phyloP scores from a whole-genome alignment of 2,797 vertebrate species.

The Chanos chanos region DNA sequence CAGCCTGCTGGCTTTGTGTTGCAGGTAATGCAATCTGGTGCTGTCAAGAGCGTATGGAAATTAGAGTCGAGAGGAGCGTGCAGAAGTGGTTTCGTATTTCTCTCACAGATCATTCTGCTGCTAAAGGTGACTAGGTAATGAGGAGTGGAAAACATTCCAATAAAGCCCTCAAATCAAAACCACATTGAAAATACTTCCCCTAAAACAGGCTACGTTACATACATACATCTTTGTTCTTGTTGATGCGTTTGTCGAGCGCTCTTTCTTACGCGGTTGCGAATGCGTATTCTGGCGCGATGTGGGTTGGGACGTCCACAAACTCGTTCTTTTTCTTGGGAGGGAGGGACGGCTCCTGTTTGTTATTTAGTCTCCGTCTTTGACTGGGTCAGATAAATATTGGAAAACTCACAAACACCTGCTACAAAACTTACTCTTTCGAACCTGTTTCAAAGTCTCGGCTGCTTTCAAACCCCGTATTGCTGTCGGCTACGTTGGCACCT shows the following conservation, averaged over 20 bases:
- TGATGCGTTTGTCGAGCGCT: slow-evolving; percentile 16
- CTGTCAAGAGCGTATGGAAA: slow-evolving; percentile 64
- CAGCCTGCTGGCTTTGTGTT: slow-evolving; percentile 35
- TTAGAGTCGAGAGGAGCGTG: slow-evolving; percentile 58
- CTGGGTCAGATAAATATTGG: too few species aligned
- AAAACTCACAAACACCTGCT: too few species aligned
- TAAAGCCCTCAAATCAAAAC: slow-evolving; percentile 26
- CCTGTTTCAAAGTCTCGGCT: too few species aligned
- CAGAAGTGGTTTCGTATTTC: slow-evolving; percentile 63
- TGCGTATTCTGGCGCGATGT: too few species aligned
- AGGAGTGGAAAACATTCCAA: slow-evolving; percentile 29
- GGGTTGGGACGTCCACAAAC: too few species aligned
- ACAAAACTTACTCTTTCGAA: too few species aligned
- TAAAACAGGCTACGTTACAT: slow-evolving; percentile 1
- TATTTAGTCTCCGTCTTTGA: too few species aligned
- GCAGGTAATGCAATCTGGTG: slow-evolving; percentile 41
- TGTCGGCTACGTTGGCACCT: not conserved
- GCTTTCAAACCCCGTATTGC: too few species aligned
- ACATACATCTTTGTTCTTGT: slow-evolving; percentile 1
- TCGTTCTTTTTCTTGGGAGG: not conserved
- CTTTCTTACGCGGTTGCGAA: too few species aligned
- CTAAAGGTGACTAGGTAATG: slow-evolving; percentile 54
- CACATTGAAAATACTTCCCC: not conserved
- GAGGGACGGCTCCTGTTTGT: not conserved
- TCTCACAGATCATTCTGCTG: slow-evolving; percentile 60